Evolutionary conservation across 2,888 invertebrate genomes (phyloP).

Genomic region (Xestia sexstrigata): DNA sequence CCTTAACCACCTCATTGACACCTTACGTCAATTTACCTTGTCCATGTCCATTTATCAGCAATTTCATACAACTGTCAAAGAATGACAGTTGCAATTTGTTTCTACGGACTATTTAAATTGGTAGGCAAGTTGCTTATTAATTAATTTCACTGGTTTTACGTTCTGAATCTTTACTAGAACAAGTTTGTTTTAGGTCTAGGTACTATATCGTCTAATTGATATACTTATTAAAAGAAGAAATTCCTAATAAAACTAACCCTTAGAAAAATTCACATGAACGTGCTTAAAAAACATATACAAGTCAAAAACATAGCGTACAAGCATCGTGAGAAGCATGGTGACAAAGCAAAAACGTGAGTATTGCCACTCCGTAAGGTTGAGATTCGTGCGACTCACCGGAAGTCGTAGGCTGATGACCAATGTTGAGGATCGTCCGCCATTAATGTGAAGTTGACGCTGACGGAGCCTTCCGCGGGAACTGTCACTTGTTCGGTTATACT

Average conservation of each 20-base stretch:
- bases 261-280: conserved; percentile 45
- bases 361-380: conserved; percentile 42
- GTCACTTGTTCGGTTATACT: conserved; percentile 91
- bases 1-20: too few species aligned
- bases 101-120: neutral
- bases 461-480: conserved; percentile 90
- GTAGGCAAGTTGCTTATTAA: neutral
- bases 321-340: conserved; percentile 48
- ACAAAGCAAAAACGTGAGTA: conserved; percentile 47
- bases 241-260: conserved; percentile 34
- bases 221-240: conserved; percentile 2
- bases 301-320: conserved; percentile 51
- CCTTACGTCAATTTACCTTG: neutral
- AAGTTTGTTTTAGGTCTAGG: neutral
- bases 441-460: conserved; percentile 94
- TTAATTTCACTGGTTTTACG: neutral
- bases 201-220: neutral
- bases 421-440: conserved; percentile 95
- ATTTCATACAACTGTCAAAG: neutral
- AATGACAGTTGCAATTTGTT: neutral
- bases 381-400: conserved; percentile 87
- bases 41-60: neutral
- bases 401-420: conserved; percentile 96
- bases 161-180: neutral
- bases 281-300: conserved; percentile 55